A percentile compares a stretch with the other conserved stretches of the same genome.
Evolutionary conservation across 2,888 invertebrate genomes (phyloP).

Genomic region (Leptopilina syphax): DNA sequence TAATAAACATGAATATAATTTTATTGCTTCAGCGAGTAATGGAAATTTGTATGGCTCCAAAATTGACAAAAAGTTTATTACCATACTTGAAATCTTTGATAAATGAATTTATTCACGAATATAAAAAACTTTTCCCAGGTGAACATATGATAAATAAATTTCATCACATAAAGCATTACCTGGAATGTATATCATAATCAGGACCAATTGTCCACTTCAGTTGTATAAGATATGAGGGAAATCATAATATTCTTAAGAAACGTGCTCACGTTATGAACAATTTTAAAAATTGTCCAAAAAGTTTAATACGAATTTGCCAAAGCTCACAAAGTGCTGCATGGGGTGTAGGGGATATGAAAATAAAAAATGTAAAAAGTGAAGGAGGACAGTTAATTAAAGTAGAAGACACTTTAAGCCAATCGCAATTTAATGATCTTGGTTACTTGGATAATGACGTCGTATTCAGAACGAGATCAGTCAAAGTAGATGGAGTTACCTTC

Average conservation of each 20-base stretch:
- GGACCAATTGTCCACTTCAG: slow-evolving; percentile 48
- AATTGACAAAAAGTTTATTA: slow-evolving; percentile 38
- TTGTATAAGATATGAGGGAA: neutral
- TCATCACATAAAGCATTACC: slow-evolving; percentile 54
- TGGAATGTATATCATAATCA: slow-evolving; percentile 52
- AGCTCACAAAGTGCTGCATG: neutral
- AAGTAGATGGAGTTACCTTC: neutral
- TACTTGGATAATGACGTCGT: neutral
- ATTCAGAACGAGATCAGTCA: neutral
- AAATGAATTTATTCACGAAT: slow-evolving; percentile 46
- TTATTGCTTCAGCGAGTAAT: slow-evolving; percentile 44
- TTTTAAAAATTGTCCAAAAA: slow-evolving; percentile 7
- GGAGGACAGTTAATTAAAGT: neutral
- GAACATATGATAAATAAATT: slow-evolving; percentile 56
- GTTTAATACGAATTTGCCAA: neutral
- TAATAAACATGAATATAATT: slow-evolving; percentile 45
- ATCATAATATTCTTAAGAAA: neutral
- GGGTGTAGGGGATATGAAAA: neutral
- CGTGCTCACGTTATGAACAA: neutral
- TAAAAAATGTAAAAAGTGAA: neutral
- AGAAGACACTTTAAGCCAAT: neutral
- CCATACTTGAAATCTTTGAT: slow-evolving; percentile 46
- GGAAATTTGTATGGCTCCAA: slow-evolving; percentile 49
- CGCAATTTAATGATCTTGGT: neutral
- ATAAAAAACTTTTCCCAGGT: slow-evolving; percentile 48